phyloP scores from a whole-genome alignment of 2,888 invertebrate genomes.

The Tenthredo livida region DNA sequence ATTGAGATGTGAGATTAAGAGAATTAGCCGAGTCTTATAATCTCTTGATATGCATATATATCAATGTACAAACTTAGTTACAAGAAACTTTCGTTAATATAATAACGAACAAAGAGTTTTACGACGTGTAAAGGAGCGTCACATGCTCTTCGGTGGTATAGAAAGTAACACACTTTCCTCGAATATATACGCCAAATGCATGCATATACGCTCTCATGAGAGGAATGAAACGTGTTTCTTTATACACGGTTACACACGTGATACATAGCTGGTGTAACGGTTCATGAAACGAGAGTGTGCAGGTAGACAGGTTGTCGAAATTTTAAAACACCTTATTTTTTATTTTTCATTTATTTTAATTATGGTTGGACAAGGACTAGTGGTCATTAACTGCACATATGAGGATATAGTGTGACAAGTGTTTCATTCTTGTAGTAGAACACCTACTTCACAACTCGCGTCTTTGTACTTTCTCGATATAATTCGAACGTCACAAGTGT shows the following conservation, averaged over 20 bases:
- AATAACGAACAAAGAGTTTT: conserved; percentile 41
- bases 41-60: neutral
- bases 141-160: conserved; percentile 56
- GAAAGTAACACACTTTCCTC: conserved; percentile 71
- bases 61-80: neutral
- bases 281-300: neutral
- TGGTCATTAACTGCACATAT: neutral
- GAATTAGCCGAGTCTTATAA: neutral
- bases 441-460: conserved; percentile 4
- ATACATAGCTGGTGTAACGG: neutral
- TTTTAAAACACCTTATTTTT: neutral
- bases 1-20: neutral
- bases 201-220: conserved; percentile 35
- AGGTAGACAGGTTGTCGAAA: neutral
- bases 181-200: conserved; percentile 45
- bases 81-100: neutral
- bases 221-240: conserved; percentile 54
- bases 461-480: conserved; percentile 31
- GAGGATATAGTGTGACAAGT: neutral
- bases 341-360: neutral
- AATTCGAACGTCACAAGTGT: neutral
- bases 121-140: conserved; percentile 46
- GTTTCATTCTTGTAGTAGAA: neutral
- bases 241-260: neutral
- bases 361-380: neutral